Base-by-base conservation (phyloP, 2,888 invertebrate species). In the Drosophila sordidapex region DNA sequence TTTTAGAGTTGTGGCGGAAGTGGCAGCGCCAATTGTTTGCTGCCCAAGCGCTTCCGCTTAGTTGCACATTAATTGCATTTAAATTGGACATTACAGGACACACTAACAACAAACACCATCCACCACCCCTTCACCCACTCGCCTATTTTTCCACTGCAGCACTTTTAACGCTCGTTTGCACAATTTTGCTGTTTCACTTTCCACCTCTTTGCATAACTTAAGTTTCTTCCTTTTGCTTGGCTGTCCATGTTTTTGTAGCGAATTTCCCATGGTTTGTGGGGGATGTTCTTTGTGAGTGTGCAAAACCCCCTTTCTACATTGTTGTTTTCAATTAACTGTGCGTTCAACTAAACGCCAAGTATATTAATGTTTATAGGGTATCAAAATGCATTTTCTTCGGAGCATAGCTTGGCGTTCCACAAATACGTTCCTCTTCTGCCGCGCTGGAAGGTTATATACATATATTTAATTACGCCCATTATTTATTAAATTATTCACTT, bases 51-150 rank as follows among this genome's bases (percentile, higher is more conserved):
- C 84, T 87, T 86, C 87, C 86, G 86, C 84, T 82, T 74, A 77
- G 85, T 72, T 86, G 85, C 74, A 76, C 86, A 79, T 89, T 87
- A 86, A 86, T 87, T 89, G 89, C 85, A 86, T 84, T 86, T 86
- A 84, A 84, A 88, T 88, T 85, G 83, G 76, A 68, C 79, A 88
- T 88, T 83, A 75, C 81, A 61, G 63, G 63, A 59, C 69, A 57
- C 56, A 29, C 59, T 29, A 59, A n/a, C 40, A 38, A 35, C 36
- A 36, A 38, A 13, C 10, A 18, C n/a, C 21, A 11, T 35, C 52
- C 10, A 18, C n/a, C 21, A 11, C 40, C 52, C 13, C 27, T 21
- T 5, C 18, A 13, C 33, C 29, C 63, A 21, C 11, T 25, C 18
- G 18, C 53, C 52, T 15, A 10, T 15, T 10, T 48, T 13, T 27